Evolutionary conservation across 2,888 invertebrate species (phyloP).

Genomic region (Agrochola litura): DNA sequence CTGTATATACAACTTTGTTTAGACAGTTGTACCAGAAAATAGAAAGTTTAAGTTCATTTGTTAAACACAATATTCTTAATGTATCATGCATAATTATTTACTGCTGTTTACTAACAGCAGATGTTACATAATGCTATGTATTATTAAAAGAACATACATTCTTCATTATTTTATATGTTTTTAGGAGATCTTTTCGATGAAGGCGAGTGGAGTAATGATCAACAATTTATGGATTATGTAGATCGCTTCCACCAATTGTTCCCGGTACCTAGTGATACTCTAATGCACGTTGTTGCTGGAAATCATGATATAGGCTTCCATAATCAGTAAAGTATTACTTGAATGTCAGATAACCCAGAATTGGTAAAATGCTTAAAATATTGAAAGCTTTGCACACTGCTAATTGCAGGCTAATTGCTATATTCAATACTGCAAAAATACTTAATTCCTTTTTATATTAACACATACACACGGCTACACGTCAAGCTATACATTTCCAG

Average conservation of each 20-base stretch:
- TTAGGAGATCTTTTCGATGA: slow-evolving; percentile 98
- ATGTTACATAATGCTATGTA: neutral
- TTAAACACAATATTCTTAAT: neutral
- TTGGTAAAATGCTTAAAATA: neutral
- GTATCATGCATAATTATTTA: neutral
- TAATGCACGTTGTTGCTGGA: slow-evolving; percentile 95
- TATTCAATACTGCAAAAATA: neutral
- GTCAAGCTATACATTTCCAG: too few relatives aligned
- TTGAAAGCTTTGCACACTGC: neutral
- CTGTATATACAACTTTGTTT: neutral
- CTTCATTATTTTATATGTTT: slow-evolving; percentile 53
- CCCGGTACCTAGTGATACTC: slow-evolving; percentile 91
- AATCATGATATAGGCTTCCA: slow-evolving; percentile 99
- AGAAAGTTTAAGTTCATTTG: neutral
- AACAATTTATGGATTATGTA: slow-evolving; percentile 95
- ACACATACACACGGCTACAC: too few relatives aligned
- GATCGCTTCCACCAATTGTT: slow-evolving; percentile 95
- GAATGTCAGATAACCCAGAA: neutral
- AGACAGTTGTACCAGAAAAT: neutral
- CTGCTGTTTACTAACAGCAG: neutral
- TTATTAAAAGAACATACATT: too few relatives aligned
- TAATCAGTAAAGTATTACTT: slow-evolving; percentile 92
- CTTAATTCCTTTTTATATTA: neutral
- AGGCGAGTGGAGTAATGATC: slow-evolving; percentile 95
- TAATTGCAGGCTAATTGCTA: neutral